Evolutionary conservation across 2,888 invertebrate genomes (phyloP).

Genomic region (Siphonodentalium dalli): DNA sequence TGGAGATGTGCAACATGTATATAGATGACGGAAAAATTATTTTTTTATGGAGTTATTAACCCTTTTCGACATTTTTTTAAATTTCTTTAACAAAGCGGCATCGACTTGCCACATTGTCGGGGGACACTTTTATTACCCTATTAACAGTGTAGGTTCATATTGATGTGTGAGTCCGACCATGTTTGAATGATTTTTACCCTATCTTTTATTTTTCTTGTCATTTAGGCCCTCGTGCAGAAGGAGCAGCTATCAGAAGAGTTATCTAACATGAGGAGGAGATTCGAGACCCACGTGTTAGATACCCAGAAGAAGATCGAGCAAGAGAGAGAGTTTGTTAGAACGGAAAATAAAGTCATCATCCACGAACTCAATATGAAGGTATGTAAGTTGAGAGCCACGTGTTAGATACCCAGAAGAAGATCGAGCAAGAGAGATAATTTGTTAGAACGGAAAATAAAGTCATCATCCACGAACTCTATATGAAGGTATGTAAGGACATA

Average conservation of each 20-base stretch:
- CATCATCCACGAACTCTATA: slow-evolving; percentile 51
- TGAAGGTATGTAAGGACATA: slow-evolving; percentile 38
- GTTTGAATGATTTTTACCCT: no score
- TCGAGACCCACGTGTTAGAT: slow-evolving; percentile 51
- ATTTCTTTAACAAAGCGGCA: no score
- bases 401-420: slow-evolving; percentile 41
- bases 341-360: slow-evolving; percentile 45
- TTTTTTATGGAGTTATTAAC: no score
- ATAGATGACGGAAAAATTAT: no score
- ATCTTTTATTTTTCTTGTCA: no score
- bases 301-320: slow-evolving; percentile 45
- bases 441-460: slow-evolving; percentile 48
- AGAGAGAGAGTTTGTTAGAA: slow-evolving; percentile 50
- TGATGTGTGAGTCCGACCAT: no score
- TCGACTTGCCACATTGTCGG: no score
- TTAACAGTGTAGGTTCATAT: no score
- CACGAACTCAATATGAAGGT: slow-evolving; percentile 57
- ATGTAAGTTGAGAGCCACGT: slow-evolving; percentile 32
- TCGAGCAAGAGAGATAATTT: slow-evolving; percentile 49
- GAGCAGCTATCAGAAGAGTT: slow-evolving; percentile 61
- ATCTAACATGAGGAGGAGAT: slow-evolving; percentile 47
- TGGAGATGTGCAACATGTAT: no score
- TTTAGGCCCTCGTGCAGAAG: slow-evolving; percentile 58
- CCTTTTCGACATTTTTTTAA: no score
- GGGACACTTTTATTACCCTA: no score